A percentile compares a stretch with the other conserved stretches of the same genome.
Evolutionary conservation across 2,888 invertebrate genomes (phyloP).

Genomic region (Rhingia rostrata): DNA sequence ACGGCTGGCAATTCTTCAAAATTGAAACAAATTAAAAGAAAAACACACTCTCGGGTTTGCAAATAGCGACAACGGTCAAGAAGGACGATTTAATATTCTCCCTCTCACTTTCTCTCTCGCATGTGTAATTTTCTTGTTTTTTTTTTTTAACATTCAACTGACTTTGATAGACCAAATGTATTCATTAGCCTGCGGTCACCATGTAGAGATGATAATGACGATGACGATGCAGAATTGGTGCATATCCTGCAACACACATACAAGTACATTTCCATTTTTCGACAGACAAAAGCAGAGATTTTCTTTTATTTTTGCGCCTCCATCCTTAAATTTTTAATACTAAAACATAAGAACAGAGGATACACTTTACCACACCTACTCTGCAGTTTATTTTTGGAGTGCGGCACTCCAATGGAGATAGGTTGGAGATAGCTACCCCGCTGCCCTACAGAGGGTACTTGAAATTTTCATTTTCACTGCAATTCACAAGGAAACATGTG

Average conservation of each 20-base stretch:
- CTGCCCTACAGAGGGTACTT: slow-evolving; percentile 43
- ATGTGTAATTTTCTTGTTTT: not conserved
- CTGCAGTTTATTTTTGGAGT: slow-evolving; percentile 23
- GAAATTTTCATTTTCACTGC: slow-evolving; percentile 48
- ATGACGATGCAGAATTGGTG: slow-evolving; percentile 18
- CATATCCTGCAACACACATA: slow-evolving; percentile 20
- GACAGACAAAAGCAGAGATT: not conserved
- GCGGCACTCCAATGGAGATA: not conserved
- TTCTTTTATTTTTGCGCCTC: not conserved
- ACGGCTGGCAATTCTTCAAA: not conserved
- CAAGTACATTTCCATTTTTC: not conserved
- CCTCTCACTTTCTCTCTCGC: not conserved
- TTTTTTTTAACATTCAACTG: not conserved
- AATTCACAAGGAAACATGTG: slow-evolving; percentile 43
- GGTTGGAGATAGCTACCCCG: not conserved
- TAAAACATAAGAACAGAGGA: not conserved
- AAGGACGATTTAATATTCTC: not conserved
- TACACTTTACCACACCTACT: slow-evolving; percentile 1
- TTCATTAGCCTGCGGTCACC: slow-evolving; percentile 43
- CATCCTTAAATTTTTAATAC: slow-evolving; percentile 16
- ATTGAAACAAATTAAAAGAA: not conserved
- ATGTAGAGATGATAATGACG: slow-evolving; percentile 1
- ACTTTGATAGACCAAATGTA: slow-evolving; percentile 11
- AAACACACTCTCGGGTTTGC: not conserved
- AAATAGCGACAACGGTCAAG: not conserved